Evolutionary conservation across 2,797 vertebrate genomes (phyloP), one percentile per base, ranked within the genome.

Genomic region (Myotis planiceps): DNA sequence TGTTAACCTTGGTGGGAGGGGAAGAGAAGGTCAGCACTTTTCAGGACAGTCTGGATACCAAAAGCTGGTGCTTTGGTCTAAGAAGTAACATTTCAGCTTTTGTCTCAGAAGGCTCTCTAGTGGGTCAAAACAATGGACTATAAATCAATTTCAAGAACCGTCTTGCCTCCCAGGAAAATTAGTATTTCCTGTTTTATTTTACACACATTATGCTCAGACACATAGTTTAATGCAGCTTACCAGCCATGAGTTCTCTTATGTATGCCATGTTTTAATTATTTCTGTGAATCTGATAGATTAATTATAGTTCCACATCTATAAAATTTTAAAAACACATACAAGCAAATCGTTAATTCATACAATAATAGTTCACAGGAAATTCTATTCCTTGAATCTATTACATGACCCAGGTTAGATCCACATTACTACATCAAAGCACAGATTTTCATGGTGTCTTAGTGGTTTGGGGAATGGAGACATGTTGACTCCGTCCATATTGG

Each of bases 261-360:
- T 68, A 25, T 60, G 12, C 10, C 15, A 71, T 0, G 5, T 72
- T 90, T 93, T 80, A 63, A 75, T 88, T 60, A 71, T 88, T 91
- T 60, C 14, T 42, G 0, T 76, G 53, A 90, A 16, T 91, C 12
- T 60, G 5, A 37, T 74, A 25, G 25, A 72, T 80, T 58, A 68
- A 39, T 53, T 68, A 34, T 7, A 72, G 51, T 16, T 87, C 15
- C 23, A 42, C 2, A 34, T 5, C 9, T 10, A 68, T 37, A 78
- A 69, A 76, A 72, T 39, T 68, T 68, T 47, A 53, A 91, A 72
- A 5, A 23, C 4, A 29, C 6, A 45, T 0, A 34, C 6, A 68
- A 45, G 5, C 9, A 47, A 13, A 75, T 19, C 27, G 1, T 9
- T 23, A 42, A 68, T 89, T 90, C 16, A 9, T 87, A 55, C 9